Evolutionary conservation across 1,140 invertebrate species (phyloP), one percentile per base, ranked within the genome.

Genomic region (Drosophila lini): DNA sequence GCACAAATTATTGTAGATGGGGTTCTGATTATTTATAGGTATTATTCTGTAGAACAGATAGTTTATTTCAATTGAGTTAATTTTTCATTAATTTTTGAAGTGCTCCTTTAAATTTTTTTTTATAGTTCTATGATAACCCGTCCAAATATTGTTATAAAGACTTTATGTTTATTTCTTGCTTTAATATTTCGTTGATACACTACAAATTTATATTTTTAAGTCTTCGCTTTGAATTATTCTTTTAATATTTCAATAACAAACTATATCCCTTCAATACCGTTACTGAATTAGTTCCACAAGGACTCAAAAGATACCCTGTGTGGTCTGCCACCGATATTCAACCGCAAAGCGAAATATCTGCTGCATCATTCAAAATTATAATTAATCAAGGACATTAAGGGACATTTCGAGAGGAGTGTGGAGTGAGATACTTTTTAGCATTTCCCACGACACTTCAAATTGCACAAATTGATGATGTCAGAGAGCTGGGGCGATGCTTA

Each of bases 401-500:
- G n/a, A 36, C 19, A 19, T 41, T 55, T 22, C 15, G 15, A 19
- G 5, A 11, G 4, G 13, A 25, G 10, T 16, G 2, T 7, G 19
- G 7, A 41, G 28, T 42, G 28, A 28, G 48, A 10, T 52, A 28
- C 4, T 9, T 50, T 13, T 36, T 58, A 55, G 25, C 34, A 53
- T 70, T 90, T 90, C 74, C 71, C 80, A 81, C 80, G 86, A 74
- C 81, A 90, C 78, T 86, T 81, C n/a, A 78, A 57, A 76, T 62
- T 79, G 45, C 63, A 68, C 74, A 64, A 58, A 45, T 57, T 68
- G 60, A 89, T 78, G 60, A 88, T 45, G 44, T 34, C 65, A 78
- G 34, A 55, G 89, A 55, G 89, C 74, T 79, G 68, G 61, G 44
- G 48, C 48, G 80, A 78, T 78, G 55, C 71, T 45, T 47, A 62